Conservation (phyloP, 1,140 invertebrate species). For the Galleria mellonella region DNA sequence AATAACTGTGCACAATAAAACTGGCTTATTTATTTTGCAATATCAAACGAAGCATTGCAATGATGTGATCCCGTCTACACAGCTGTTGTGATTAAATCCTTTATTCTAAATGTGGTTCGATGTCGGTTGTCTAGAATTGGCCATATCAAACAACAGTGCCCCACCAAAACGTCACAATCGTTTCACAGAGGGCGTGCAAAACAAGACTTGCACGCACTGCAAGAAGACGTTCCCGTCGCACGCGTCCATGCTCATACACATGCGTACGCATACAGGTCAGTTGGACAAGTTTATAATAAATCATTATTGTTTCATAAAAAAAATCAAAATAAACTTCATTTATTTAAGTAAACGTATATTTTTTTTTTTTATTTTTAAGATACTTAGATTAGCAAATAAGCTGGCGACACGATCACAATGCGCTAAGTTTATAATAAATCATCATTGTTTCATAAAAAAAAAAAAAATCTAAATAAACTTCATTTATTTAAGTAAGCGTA, state of each 20-base stretch:
- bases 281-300: not conserved
- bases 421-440: not conserved
- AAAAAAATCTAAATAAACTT: not conserved
- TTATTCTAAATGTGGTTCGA: conserved; percentile 56
- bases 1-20: not conserved
- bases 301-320: not conserved
- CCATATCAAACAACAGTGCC: conserved; percentile 84
- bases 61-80: conserved; percentile 16
- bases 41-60: conserved; percentile 29
- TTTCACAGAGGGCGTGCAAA: conserved; percentile 77
- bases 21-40: not conserved
- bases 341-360: too few species aligned
- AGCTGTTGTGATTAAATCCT: conserved; percentile 19
- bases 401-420: too few species aligned
- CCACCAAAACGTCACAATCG: conserved; percentile 76
- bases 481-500: too few species aligned
- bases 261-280: conserved; percentile 80
- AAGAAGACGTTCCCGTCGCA: conserved; percentile 85
- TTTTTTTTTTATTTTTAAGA: too few species aligned
- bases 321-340: not conserved
- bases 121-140: conserved; percentile 79
- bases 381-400: too few species aligned
- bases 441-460: not conserved
- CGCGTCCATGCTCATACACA: conserved; percentile 85
- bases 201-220: conserved; percentile 82